Evolutionary conservation across 2,113 vertebrate genomes (phyloP), one percentile per base, ranked within the genome.

Genomic region (Nannospalax galili): DNA sequence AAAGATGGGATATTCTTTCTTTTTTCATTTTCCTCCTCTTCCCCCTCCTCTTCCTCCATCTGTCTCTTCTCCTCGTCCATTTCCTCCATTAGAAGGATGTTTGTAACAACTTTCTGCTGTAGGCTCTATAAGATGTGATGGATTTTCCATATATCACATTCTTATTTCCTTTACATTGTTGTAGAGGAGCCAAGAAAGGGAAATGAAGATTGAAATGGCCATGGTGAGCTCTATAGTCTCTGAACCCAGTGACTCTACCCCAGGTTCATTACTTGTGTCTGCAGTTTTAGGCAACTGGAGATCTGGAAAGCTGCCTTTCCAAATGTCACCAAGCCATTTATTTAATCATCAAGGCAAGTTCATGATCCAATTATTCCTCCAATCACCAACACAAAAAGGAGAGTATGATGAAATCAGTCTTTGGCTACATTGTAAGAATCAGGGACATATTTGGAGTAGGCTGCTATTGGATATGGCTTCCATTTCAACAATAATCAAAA

Each of bases 341-440:
- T 81, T 91, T 93, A 92, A 67, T 72, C 92, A 79, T 91, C 69
- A 62, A 92, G 94, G 67, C 67, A 88, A 80, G 78, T 42, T 72
- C n/a, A 73, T 24, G 78, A 85, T 69, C 79, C 45, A 73, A n/a
- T 88, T 93, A 40, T 84, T 93, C 48, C 72, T 84, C 67, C 81
- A 75, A n/a, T 90, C 81, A 90, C 69, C 69, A 88, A 67, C 24
- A n/a, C 30, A 42, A 77, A 93, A 42, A 90, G 22, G 77, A 89
- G 72, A 67, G 11, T 45, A 84, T 78, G 93, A 67, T 93, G 93
- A 96, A 96, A 91, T 96, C 89, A 88, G 73, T 72, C 69, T 94
- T 81, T 90, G 93, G 92, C 52, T 91, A 32, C 35, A 28, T 40
- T 81, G 37, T 62, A 88, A 37, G 35, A 81, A 64, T 91, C 73